These are phyloP conservation scores for Cololabis saira DNA, from an alignment of 2,113 vertebrate species.

Conservation along the genomic window DNA sequence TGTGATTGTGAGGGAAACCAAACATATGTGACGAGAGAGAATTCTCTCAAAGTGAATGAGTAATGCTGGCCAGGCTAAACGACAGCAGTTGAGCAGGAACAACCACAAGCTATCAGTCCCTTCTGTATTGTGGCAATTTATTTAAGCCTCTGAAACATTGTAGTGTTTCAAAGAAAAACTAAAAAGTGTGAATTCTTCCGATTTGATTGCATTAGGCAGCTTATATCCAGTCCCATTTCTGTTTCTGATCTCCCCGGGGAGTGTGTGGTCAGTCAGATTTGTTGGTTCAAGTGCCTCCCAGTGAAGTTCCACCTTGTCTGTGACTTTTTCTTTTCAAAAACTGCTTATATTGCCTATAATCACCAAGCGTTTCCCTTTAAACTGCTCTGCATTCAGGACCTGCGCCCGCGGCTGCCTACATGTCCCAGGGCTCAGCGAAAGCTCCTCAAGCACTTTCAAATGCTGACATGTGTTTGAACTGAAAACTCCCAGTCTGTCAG, in stretches of 20 bases:
- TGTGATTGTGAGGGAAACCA: too few relatives aligned
- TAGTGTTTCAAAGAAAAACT: too few relatives aligned
- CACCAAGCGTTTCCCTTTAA: conserved; percentile 34
- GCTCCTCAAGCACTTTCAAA: conserved; percentile 65
- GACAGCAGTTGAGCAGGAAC: too few relatives aligned
- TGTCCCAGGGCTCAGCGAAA: conserved; percentile 58
- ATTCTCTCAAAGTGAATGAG: too few relatives aligned
- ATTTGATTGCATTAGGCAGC: conserved; percentile 1
- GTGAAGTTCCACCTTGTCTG: conserved; percentile 30
- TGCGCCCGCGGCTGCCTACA: conserved; percentile 40
- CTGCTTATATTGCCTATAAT: conserved; percentile 47
- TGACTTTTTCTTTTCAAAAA: conserved; percentile 18
- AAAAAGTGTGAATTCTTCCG: too few relatives aligned
- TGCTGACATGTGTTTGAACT: conserved; percentile 73
- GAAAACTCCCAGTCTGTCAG: conserved; percentile 71
- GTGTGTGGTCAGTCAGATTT: not conserved
- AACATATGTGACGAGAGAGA: too few relatives aligned
- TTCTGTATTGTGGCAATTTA: too few relatives aligned
- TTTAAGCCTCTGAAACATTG: too few relatives aligned
- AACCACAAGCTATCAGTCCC: too few relatives aligned
- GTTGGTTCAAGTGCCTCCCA: conserved; percentile 10
- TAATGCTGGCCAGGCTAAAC: too few relatives aligned
- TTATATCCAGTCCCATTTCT: not conserved
- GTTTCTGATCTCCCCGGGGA: not conserved
- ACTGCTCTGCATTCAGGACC: conserved; percentile 60